These are phyloP conservation scores for Pygoscelis antarcticus DNA, from an alignment of 2,113 vertebrate genomes.

Conservation along the genomic window DNA sequence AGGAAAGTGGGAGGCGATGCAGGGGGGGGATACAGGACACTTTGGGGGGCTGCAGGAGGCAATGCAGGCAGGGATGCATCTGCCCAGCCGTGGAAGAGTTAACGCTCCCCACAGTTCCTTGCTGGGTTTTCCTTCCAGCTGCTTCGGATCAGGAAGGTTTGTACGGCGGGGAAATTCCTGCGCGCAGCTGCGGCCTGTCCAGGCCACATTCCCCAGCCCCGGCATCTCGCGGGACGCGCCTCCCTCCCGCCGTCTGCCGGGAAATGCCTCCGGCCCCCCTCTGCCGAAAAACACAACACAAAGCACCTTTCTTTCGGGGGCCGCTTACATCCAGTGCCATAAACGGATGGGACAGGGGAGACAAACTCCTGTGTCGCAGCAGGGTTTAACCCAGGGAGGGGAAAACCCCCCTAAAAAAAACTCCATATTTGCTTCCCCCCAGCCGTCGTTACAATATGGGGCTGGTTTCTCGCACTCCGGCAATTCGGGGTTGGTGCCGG, in stretches of 20 bases:
- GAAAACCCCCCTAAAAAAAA: not conserved
- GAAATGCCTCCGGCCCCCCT: not conserved
- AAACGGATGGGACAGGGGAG: not conserved
- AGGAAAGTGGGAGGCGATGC: no score
- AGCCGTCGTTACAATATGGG: accelerated
- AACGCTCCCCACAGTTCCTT: constrained; percentile 31
- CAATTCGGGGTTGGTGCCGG: not conserved
- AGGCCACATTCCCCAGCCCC: constrained; percentile 35
- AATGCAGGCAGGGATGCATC: accelerated
- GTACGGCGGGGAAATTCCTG: constrained; percentile 76
- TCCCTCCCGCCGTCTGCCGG: not conserved
- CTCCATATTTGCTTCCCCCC: not conserved
- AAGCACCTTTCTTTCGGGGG: not conserved
- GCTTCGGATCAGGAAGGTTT: constrained; percentile 77
- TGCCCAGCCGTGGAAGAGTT: constrained; percentile 50
- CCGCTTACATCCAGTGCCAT: not conserved
- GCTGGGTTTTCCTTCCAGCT: constrained; percentile 88
- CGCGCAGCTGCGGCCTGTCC: constrained; percentile 76
- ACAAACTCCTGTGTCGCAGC: accelerated
- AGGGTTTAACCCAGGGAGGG: not conserved
- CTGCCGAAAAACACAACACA: not conserved
- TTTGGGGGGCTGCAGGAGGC: not conserved
- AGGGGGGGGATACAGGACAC: not conserved
- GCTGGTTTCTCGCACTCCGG: no score
- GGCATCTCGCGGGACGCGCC: constrained; percentile 22